Base-by-base conservation (phyloP, 2,113 vertebrate species). In the Emberiza fucata region DNA sequence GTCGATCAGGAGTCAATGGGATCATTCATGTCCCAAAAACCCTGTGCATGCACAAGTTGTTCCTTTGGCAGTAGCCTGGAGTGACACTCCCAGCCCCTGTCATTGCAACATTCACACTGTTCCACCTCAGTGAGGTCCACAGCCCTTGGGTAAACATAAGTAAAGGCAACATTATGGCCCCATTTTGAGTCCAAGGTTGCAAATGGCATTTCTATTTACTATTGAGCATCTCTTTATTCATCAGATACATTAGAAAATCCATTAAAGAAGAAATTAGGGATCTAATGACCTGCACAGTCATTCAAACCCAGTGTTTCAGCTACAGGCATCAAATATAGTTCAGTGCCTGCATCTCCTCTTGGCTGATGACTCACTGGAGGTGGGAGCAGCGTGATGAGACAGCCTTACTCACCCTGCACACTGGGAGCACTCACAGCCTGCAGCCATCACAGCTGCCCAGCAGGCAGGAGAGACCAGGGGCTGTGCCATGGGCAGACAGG, bases 261-360 rank as follows among this genome's bases (percentile, higher is more conserved):
- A 97, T 92, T 91, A 94, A 87, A 89, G 87, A 66, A 81, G 68
- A 94, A 95, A 96, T 95, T 94, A 85, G 54, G 78, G 73, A 82
- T 86, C 81, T 82, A 91, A 88, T 54, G 91, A 93, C 75, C 59
- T 95, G 76, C 71, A 73, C 21, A 83, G 28, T 72, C 75, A 66
- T 88, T 89, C 2, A 1, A 88, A 66, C 27, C 11, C 4, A 0
- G 47, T 27, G 68, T 86, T 94, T 92, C 71, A 77, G 76, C 77
- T 27, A 57, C 35, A 56, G 27, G 29, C 87, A 85, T 59, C 6
- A 25, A 79, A 69, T 48, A 24, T 5, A 73, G 42, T 5, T 92
- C 29, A 11, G 59, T 1, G 1, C 71, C 83, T 37, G 29, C 84
- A n/a, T 82, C 69, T 87, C 54, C 8, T 69, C 81, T 44, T 3